phyloP scores from a whole-genome alignment of 2,797 vertebrate species.

The Glyptemys insculpta region DNA sequence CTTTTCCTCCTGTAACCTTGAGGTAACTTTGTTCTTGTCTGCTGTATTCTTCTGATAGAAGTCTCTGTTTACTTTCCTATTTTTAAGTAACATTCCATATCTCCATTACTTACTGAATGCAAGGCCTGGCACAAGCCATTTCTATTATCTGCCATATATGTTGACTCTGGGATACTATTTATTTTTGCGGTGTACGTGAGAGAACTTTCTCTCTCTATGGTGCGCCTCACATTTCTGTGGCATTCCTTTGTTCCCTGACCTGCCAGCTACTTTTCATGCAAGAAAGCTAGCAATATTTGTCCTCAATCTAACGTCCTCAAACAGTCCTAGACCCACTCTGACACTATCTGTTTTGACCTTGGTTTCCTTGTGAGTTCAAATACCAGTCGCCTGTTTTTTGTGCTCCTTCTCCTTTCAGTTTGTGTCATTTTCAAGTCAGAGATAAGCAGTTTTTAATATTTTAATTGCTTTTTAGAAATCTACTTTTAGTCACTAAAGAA shows the following conservation, averaged over 20 bases:
- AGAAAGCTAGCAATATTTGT: conserved; percentile 73
- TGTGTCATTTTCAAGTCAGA: background rate
- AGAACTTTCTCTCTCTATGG: conserved; percentile 77
- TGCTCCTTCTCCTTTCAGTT: background rate
- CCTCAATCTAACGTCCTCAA: conserved; percentile 74
- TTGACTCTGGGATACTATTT: conserved; percentile 88
- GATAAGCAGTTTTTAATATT: background rate
- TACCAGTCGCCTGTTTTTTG: background rate
- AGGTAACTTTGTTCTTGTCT: conserved; percentile 78
- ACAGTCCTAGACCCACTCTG: conserved; percentile 76
- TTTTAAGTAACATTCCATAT: conserved; percentile 84
- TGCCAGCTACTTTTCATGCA: conserved; percentile 76
- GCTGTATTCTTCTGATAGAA: conserved; percentile 76
- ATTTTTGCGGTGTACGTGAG: conserved; percentile 78
- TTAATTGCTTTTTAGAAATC: background rate
- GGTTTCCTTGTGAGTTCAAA: background rate
- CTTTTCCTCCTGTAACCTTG: conserved; percentile 77
- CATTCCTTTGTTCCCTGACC: conserved; percentile 72
- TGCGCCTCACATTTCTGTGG: conserved; percentile 69
- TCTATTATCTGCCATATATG: conserved; percentile 79
- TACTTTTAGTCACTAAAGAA: accelerated
- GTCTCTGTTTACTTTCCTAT: conserved; percentile 84
- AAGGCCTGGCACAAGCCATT: conserved; percentile 69
- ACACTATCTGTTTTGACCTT: conserved; percentile 78
- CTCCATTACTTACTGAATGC: conserved; percentile 78